Evolutionary conservation across 2,113 vertebrate genomes (phyloP).

Genomic region (Sardina pilchardus): DNA sequence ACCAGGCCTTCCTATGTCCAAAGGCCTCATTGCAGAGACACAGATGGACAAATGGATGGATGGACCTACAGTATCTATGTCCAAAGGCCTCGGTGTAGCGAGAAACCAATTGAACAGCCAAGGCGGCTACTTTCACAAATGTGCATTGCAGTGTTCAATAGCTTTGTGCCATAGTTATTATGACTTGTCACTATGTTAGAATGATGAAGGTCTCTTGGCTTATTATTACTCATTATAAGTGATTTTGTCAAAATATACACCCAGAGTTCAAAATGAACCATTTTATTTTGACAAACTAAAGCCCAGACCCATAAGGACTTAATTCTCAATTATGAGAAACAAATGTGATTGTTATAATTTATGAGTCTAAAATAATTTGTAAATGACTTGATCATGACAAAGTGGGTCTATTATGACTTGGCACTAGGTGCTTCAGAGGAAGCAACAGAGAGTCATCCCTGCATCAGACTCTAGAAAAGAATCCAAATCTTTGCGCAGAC

Average conservation of each 20-base stretch:
- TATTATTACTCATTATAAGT: slow-evolving; percentile 24
- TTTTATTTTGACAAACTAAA: slow-evolving; percentile 23
- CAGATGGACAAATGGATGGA: too few species aligned
- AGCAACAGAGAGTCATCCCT: not conserved
- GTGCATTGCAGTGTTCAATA: not conserved
- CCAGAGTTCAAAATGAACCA: slow-evolving; percentile 21
- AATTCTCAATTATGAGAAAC: slow-evolving; percentile 33
- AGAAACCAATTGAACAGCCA: not conserved
- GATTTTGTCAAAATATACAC: slow-evolving; percentile 22
- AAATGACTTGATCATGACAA: slow-evolving; percentile 18
- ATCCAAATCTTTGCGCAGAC: not conserved
- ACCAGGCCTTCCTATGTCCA: not conserved
- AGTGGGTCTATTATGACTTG: slow-evolving; percentile 27
- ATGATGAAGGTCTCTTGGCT: not conserved
- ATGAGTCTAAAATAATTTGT: slow-evolving; percentile 30
- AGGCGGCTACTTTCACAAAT: not conserved
- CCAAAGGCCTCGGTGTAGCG: not conserved
- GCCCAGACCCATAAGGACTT: slow-evolving; percentile 14
- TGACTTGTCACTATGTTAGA: not conserved
- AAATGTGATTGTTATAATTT: slow-evolving; percentile 24
- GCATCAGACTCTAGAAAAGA: slow-evolving; percentile 3
- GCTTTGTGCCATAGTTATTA: not conserved
- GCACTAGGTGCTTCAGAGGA: not conserved
- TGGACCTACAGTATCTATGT: not conserved
- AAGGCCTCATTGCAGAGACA: not conserved